A percentile compares a stretch with the other conserved stretches of the same genome.
These are phyloP conservation scores for Pampus argenteus DNA, from an alignment of 2,797 vertebrate genomes.

Conservation along the genomic window DNA sequence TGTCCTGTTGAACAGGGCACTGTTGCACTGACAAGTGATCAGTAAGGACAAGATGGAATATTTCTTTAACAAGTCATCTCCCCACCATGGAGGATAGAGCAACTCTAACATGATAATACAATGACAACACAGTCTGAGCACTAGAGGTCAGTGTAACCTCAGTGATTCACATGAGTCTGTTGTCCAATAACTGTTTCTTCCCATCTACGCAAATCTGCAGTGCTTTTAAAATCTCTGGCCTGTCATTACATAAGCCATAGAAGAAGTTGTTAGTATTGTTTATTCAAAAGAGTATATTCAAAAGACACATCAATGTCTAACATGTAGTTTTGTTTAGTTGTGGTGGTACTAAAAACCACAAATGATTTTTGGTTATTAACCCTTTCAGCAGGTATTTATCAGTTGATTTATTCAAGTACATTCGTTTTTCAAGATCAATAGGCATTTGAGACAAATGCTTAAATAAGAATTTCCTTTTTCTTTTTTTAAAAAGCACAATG, in stretches of 20 bases:
- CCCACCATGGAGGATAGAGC: not conserved
- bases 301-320: not conserved
- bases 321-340: not conserved
- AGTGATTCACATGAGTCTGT: not conserved
- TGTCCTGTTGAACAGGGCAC: no score
- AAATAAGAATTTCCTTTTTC: no score
- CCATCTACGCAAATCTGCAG: not conserved
- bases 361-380: not conserved
- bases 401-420: not conserved
- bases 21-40: no score
- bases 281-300: not conserved
- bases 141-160: conserved; percentile 44
- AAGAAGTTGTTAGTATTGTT: not conserved
- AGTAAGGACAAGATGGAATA: no score
- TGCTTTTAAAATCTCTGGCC: not conserved
- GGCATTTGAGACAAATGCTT: not conserved
- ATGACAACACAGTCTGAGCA: conserved; percentile 20
- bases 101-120: no score
- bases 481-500: no score
- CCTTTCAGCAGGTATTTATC: not conserved
- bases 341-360: not conserved
- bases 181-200: not conserved
- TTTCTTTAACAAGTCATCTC: not conserved
- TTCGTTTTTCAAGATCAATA: not conserved
- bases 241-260: not conserved